Base-by-base conservation (phyloP, 2,888 invertebrate species). In the Drosophila phalerata region DNA sequence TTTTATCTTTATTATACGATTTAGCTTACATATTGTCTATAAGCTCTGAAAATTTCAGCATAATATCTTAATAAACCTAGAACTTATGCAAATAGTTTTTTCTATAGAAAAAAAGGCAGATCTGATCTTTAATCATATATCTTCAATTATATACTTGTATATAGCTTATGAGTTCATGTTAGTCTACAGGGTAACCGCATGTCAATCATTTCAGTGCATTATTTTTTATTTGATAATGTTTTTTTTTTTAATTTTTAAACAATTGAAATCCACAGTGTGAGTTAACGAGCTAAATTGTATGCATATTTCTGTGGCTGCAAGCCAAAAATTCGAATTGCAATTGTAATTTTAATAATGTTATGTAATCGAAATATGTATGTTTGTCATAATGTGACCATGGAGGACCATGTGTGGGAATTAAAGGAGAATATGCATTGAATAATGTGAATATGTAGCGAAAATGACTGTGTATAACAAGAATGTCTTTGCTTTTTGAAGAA, bases 261-360 rank as follows among this genome's bases (percentile, higher is more conserved):
- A 65, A 65, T 65, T 51, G 63, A 64, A 62, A 49, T 61, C 13
- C 13, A 4, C 32, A 38, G 43, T 61, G 49, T 37, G 49, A 51
- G 34, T 15, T 60, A 64, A 62, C 63, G 30, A 51, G 43, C 51
- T 17, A 62, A 65, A 65, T 62, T 51, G 65, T 62, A 51, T 30
- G 43, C 63, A 51, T 58, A 40, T 58, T 58, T 58, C 10, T n/a
- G 28, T 15, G 28, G 15, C 37, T 48, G 38, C 17, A 38, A 30
- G 58, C 48, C 48, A 58, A 40, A 58, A 76, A 57, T 65, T 47
- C 38, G 58, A 48, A 58, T 48, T 58, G 58, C 38, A 48, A 48
- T 58, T 58, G 58, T 15, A 32, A 58, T 38, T 37, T 58, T 57
- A 57, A 57, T 57, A 25, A 47, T 37, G 45, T 57, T 47, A 47